These are phyloP conservation scores for Ditula angustiorana DNA, from an alignment of 2,888 invertebrate genomes.

Conservation along the genomic window DNA sequence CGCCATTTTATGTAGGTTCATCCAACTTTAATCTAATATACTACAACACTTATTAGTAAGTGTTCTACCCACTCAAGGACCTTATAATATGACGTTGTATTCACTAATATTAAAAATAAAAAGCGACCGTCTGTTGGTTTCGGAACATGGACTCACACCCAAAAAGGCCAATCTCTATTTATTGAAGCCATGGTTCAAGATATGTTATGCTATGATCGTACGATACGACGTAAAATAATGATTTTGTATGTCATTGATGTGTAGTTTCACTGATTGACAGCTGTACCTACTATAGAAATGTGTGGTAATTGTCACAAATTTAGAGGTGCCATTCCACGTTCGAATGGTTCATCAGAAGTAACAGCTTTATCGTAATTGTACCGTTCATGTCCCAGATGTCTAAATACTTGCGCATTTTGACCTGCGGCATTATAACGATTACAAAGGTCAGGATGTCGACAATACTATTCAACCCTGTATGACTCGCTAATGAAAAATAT, in stretches of 20 bases:
- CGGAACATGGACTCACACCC: too few species aligned
- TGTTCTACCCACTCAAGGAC: too few species aligned
- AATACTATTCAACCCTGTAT: conserved; percentile 31
- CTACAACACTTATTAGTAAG: too few species aligned
- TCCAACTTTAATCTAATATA: too few species aligned
- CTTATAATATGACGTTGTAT: too few species aligned
- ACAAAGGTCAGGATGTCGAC: conserved; percentile 29
- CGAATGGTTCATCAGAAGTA: conserved; percentile 16
- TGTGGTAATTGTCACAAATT: not conserved
- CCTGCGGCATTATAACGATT: conserved; percentile 24
- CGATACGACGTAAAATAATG: not conserved
- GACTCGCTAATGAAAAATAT: conserved; percentile 18
- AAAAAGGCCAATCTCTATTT: too few species aligned
- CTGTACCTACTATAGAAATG: not conserved
- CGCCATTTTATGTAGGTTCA: too few species aligned
- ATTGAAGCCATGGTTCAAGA: not conserved
- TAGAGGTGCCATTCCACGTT: not conserved
- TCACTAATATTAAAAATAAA: too few species aligned
- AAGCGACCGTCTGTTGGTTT: too few species aligned
- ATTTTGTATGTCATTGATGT: not conserved
- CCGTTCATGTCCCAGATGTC: conserved; percentile 39
- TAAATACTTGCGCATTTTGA: conserved; percentile 24
- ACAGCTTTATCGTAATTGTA: conserved; percentile 36
- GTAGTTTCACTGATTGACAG: not conserved
- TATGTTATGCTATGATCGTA: not conserved